A percentile compares a stretch with the other conserved stretches of the same genome.
phyloP scores from a whole-genome alignment of 2,888 invertebrate species.

The Melieria omissa region DNA sequence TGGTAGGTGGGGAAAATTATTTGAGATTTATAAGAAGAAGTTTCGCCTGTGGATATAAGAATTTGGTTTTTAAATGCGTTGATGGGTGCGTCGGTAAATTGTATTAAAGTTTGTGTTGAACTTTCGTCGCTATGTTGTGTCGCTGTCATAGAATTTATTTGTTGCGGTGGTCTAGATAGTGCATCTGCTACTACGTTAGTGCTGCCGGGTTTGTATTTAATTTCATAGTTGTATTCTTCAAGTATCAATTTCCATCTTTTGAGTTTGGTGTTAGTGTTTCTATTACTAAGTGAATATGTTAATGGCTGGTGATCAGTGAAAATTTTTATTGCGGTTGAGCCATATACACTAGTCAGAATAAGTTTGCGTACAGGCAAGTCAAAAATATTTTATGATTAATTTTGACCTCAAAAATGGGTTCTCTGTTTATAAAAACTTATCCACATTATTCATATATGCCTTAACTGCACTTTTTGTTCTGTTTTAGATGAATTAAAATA shows the following conservation, averaged over 20 bases:
- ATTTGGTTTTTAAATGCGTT: neutral
- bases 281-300: neutral
- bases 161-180: neutral
- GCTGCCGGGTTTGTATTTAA: neutral
- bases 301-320: too few relatives aligned
- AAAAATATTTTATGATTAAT: too few relatives aligned
- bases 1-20: neutral
- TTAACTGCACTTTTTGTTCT: too few relatives aligned
- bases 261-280: neutral
- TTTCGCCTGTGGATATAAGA: neutral
- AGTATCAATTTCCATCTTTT: conserved; percentile 2
- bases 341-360: too few relatives aligned
- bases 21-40: neutral
- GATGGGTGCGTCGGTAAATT: neutral
- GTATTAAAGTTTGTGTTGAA: neutral
- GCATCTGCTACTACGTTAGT: conserved; percentile 1
- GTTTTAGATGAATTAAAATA: too few relatives aligned
- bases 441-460: too few relatives aligned
- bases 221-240: conserved; percentile 5
- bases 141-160: conserved; percentile 1
- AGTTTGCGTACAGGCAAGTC: too few relatives aligned
- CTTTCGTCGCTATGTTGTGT: neutral
- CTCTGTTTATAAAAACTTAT: too few relatives aligned
- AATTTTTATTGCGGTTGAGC: too few relatives aligned
- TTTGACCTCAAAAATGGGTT: too few relatives aligned